Base-by-base conservation (phyloP, 2,888 invertebrate genomes). In the Strigamia transsilvanica region DNA sequence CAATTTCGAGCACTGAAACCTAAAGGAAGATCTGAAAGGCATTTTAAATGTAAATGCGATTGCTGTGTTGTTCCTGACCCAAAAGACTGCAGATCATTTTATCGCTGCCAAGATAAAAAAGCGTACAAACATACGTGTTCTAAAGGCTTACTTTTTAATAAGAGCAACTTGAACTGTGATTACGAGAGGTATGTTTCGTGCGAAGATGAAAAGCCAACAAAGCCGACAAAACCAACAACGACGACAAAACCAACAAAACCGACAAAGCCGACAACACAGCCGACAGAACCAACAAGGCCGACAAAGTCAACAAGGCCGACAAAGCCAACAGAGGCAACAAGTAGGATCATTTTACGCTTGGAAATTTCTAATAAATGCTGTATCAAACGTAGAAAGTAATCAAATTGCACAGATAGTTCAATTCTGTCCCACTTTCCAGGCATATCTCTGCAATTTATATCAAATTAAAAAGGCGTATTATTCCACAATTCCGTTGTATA, bases 71-170 rank as follows among this genome's bases (percentile, higher is more conserved):
- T 79, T 9, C 82, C 83, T 4, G 79, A 77, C 21, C 73, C 82
- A 18, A 82, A 80, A 12, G 82, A 82, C 38, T 84, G 84, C 46
- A 81, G 82, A 12, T 82, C 83, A 23, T 84, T 82, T 81, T 82
- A 81, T 61, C 56, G 83, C 15, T 84, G 84, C 56, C 51, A 66
- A 21, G 80, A 84, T 12, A 83, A 84, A 1, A 80, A 73, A 13
- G 32, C 84, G 18, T 82, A 34, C 12, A 78, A 78, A n/a, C 12
- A 38, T 18, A 38, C 46, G 4, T 84, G 84, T 21, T 80, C 73
- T 5, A 21, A 80, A 34, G 84, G 84, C 15, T 81, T 83, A 38
- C 82, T 83, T 15, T 84, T 84, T 42, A 84, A 84, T 66, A 2
- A 34, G 9, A 51, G 51, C 0, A 73, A 38, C 21, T 6, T 21